phyloP scores from a whole-genome alignment of 2,113 vertebrate genomes.

The Petrocephalus microphthalmus region DNA sequence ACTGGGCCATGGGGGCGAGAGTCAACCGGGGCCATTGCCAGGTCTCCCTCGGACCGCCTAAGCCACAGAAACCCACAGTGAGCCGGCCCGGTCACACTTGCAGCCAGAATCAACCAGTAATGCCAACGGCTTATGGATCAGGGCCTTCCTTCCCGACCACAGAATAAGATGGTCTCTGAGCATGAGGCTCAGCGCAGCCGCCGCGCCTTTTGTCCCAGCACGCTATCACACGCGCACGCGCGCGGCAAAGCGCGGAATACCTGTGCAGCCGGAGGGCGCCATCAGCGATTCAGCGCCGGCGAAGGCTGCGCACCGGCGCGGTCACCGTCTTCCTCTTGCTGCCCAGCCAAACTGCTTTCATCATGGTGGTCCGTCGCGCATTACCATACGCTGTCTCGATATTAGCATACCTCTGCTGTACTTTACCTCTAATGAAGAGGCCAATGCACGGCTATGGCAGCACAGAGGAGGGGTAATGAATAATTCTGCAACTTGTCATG shows the following conservation, averaged over 20 bases:
- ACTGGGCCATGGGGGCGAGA: conserved; percentile 40
- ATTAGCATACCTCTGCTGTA: conserved; percentile 52
- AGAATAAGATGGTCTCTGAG: conserved; percentile 65
- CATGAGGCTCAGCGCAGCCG: conserved; percentile 46
- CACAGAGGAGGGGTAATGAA: conserved; percentile 38
- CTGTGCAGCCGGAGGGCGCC: conserved; percentile 61
- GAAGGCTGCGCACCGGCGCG: conserved; percentile 49
- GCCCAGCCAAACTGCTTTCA: conserved; percentile 45
- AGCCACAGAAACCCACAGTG: neutral
- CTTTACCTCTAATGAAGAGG: conserved; percentile 48
- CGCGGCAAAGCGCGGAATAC: conserved; percentile 51
- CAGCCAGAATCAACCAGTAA: conserved; percentile 56
- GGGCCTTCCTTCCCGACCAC: conserved; percentile 66
- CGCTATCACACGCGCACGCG: conserved; percentile 50
- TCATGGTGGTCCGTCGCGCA: conserved; percentile 46
- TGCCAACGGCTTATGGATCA: conserved; percentile 62
- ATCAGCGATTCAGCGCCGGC: conserved; percentile 59
- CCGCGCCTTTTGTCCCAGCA: neutral
- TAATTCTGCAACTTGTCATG: conserved; percentile 52
- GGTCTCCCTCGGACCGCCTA: neutral
- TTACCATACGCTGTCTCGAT: conserved; percentile 33
- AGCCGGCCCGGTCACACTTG: conserved; percentile 28
- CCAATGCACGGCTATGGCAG: conserved; percentile 22
- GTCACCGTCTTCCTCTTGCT: conserved; percentile 46
- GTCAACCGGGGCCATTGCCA: neutral